phyloP scores from a whole-genome alignment of 1,140 invertebrate species.

The Saccostrea echinata region DNA sequence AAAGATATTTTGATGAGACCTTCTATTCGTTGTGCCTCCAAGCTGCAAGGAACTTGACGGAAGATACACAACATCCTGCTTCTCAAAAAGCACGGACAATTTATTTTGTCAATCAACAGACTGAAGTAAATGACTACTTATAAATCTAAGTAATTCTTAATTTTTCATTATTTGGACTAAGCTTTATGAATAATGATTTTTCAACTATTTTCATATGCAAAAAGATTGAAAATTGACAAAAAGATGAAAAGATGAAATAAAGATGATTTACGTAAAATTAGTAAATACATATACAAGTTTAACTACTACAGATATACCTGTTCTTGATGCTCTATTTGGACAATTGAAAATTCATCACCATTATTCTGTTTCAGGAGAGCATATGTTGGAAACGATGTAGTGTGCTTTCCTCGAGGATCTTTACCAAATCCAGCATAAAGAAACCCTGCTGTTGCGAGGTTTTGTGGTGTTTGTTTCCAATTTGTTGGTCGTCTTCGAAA shows the following conservation, averaged over 20 bases:
- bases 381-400: conserved; percentile 83
- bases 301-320: not conserved
- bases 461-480: conserved; percentile 86
- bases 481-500: conserved; percentile 82
- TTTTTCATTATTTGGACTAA: not conserved
- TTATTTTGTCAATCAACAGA: too few relatives aligned
- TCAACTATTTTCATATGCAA: too few relatives aligned
- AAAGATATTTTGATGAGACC: not conserved
- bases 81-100: too few relatives aligned
- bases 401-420: conserved; percentile 88
- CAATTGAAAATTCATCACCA: conserved; percentile 81
- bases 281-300: too few relatives aligned
- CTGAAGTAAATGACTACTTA: too few relatives aligned
- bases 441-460: too few relatives aligned
- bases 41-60: not conserved
- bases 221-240: too few relatives aligned
- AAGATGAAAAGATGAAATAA: too few relatives aligned
- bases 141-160: not conserved
- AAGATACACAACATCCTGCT: not conserved
- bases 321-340: conserved; percentile 25
- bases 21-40: not conserved
- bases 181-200: not conserved
- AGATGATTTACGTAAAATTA: too few relatives aligned
- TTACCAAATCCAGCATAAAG: conserved; percentile 90
- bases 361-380: conserved; percentile 88